A percentile compares a stretch with the other conserved stretches of the same genome.
phyloP scores from a whole-genome alignment of 2,113 vertebrate species.

The Myiopsitta monachus region DNA sequence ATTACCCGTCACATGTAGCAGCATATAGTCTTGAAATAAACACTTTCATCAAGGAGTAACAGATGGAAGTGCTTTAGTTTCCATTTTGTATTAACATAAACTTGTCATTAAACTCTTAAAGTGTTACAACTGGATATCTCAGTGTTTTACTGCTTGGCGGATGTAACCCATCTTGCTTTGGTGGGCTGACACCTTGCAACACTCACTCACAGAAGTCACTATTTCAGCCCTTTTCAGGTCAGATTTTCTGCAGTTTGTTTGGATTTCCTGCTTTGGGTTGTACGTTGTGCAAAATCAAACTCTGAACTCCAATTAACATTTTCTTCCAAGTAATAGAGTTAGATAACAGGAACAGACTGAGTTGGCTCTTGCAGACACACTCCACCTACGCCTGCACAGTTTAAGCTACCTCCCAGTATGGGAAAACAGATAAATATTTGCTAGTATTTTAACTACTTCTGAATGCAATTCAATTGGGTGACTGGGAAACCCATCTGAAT shows the following conservation, averaged over 20 bases:
- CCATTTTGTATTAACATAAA: neutral
- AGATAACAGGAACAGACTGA: neutral
- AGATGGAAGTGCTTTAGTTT: neutral
- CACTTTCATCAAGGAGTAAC: neutral
- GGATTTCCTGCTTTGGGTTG: neutral
- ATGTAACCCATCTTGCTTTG: neutral
- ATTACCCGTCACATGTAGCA: neutral
- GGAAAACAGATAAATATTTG: neutral
- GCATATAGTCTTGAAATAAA: neutral
- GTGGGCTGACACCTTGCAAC: neutral
- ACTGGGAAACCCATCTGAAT: neutral
- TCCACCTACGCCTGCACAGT: neutral
- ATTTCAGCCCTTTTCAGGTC: neutral
- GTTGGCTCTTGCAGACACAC: neutral
- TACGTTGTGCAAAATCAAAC: neutral
- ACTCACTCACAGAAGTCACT: neutral
- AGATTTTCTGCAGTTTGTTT: neutral
- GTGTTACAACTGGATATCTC: neutral
- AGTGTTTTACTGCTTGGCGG: neutral
- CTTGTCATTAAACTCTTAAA: neutral
- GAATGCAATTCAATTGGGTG: neutral
- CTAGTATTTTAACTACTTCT: neutral
- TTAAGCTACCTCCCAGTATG: neutral
- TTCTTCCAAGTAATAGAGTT: neutral
- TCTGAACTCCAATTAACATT: neutral